A percentile compares a stretch with the other conserved stretches of the same genome.
phyloP scores from a whole-genome alignment of 1,140 invertebrate genomes.

The Homalodisca vitripennis region DNA sequence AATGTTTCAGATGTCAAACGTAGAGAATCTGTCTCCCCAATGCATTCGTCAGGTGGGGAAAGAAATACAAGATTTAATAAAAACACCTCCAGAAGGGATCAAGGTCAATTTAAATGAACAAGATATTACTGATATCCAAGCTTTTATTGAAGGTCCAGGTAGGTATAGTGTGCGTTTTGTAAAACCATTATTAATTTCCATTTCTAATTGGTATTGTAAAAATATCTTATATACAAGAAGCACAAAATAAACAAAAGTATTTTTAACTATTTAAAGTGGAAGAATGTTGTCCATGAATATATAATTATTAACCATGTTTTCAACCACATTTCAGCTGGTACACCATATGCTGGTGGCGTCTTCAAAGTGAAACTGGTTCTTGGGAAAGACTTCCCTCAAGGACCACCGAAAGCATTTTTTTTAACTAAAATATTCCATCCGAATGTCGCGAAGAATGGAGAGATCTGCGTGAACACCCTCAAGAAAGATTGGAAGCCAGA shows the following conservation, averaged over 20 bases:
- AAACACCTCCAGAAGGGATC: constrained; percentile 84
- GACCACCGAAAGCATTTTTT: constrained; percentile 94
- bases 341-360: constrained; percentile 79
- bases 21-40: constrained; percentile 93
- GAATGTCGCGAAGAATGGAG: constrained; percentile 91
- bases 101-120: constrained; percentile 84
- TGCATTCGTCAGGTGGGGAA: constrained; percentile 80
- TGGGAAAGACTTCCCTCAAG: constrained; percentile 89
- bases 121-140: constrained; percentile 91
- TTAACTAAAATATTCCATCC: constrained; percentile 97
- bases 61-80: constrained; percentile 76
- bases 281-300: too few relatives aligned
- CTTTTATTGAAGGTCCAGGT: constrained; percentile 86
- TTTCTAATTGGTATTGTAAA: too few relatives aligned
- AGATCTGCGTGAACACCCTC: constrained; percentile 96
- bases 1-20: constrained; percentile 74
- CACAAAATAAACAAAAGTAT: too few relatives aligned
- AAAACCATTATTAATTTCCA: too few relatives aligned
- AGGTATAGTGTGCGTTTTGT: too few relatives aligned
- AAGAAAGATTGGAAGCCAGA: constrained; percentile 97
- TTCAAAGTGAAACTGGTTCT: constrained; percentile 89
- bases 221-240: neutral
- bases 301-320: too few relatives aligned
- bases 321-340: constrained; percentile 72
- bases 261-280: too few relatives aligned